Evolutionary conservation across 2,113 vertebrate species (phyloP).

Genomic region (Zosterops japonicus): DNA sequence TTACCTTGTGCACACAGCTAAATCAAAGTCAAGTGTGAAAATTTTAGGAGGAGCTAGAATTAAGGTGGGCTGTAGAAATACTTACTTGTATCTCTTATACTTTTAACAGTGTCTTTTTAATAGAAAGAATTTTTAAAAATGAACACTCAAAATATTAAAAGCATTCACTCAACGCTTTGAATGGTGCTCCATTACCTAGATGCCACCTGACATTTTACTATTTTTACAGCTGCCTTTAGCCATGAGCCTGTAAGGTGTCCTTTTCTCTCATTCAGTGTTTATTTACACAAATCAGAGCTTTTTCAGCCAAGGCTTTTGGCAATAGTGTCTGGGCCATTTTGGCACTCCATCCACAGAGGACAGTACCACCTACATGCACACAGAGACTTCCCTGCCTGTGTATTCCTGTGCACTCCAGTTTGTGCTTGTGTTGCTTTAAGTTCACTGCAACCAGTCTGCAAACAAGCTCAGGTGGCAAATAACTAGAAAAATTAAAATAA

Average conservation of each 20-base stretch:
- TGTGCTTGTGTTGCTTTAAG: neutral
- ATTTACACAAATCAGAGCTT: neutral
- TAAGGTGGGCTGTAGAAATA: neutral
- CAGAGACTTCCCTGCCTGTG: neutral
- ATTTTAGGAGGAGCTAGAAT: neutral
- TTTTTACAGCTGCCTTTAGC: neutral
- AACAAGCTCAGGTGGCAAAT: neutral
- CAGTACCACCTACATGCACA: no score
- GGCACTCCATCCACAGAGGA: neutral
- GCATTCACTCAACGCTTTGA: neutral
- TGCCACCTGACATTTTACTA: neutral
- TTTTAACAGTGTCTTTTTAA: neutral
- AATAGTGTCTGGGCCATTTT: neutral
- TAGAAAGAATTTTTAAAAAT: neutral
- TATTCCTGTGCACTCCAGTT: neutral
- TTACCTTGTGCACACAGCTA: neutral
- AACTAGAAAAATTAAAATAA: neutral
- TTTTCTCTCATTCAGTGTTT: neutral
- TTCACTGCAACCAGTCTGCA: neutral
- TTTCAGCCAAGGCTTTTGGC: neutral
- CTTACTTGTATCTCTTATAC: neutral
- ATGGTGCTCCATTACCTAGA: neutral
- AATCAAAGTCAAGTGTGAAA: neutral
- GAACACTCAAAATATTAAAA: neutral
- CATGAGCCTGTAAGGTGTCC: fast-evolving